phyloP scores from a whole-genome alignment of 2,888 invertebrate genomes.

The Spilosoma lubricipeda region DNA sequence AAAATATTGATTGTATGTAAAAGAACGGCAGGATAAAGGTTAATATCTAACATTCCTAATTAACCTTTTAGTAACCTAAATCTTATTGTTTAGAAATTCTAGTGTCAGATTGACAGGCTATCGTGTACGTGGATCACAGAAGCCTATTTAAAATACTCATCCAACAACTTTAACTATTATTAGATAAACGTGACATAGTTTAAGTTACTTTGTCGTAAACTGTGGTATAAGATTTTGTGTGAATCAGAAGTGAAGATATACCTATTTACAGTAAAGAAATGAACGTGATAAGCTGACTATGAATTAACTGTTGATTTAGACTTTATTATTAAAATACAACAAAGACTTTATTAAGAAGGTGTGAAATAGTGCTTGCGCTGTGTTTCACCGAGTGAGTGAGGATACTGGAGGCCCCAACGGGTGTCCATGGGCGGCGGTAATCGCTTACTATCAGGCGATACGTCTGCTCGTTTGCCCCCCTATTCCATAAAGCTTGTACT shows the following conservation, averaged over 20 bases:
- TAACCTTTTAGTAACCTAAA: not conserved
- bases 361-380: no score
- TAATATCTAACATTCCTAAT: not conserved
- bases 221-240: not conserved
- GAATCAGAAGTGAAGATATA: not conserved
- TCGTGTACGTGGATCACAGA: conserved; percentile 17
- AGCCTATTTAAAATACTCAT: conserved; percentile 10
- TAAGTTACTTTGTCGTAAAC: not conserved
- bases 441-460: no score
- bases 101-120: conserved; percentile 11
- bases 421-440: no score
- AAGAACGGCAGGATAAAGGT: not conserved
- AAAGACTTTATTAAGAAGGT: no score
- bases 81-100: conserved; percentile 18
- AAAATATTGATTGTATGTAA: not conserved
- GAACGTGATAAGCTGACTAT: no score
- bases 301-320: no score
- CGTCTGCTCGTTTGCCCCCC: no score
- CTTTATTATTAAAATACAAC: no score
- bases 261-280: not conserved
- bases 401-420: no score
- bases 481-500: no score
- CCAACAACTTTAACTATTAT: conserved; percentile 15
- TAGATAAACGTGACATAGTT: conserved; percentile 25
- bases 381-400: no score